phyloP scores from a whole-genome alignment of 2,888 invertebrate genomes.

The Chydorus sphaericus region DNA sequence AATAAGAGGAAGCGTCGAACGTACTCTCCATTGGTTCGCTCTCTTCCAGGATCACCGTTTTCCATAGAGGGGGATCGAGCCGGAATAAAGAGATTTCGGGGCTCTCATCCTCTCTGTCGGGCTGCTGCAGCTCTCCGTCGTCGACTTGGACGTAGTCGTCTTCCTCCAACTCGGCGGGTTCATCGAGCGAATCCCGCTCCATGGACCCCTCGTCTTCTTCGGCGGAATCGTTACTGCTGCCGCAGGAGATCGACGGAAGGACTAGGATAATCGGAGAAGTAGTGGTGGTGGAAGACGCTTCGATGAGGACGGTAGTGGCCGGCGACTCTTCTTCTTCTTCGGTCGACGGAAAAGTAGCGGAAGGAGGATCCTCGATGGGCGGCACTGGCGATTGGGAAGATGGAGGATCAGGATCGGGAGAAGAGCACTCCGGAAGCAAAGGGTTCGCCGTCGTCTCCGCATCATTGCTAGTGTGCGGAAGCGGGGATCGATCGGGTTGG shows the following conservation, averaged over 20 bases:
- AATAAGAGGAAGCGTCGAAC: too few species aligned
- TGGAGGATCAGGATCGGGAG: neutral
- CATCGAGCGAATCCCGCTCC: constrained; percentile 9
- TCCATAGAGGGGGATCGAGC: constrained; percentile 4
- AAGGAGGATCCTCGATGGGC: neutral
- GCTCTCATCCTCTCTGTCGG: too few species aligned
- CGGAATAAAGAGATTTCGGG: neutral
- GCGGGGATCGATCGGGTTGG: too few species aligned
- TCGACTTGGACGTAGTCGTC: neutral
- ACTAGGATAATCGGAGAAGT: too few species aligned
- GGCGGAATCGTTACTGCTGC: neutral
- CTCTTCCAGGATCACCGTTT: constrained; percentile 13
- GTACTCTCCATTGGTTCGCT: constrained; percentile 11
- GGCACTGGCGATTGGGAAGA: neutral
- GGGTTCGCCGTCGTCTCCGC: neutral
- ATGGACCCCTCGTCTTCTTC: neutral
- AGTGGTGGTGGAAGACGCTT: too few species aligned
- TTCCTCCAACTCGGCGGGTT: neutral
- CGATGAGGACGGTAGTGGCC: neutral
- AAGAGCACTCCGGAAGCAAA: neutral
- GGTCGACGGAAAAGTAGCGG: neutral
- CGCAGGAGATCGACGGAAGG: too few species aligned
- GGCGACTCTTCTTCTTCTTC: neutral
- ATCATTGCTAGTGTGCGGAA: neutral
- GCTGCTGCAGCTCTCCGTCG: neutral